Base-by-base conservation (phyloP, 2,797 vertebrate genomes). In the Danio aesculapii region DNA sequence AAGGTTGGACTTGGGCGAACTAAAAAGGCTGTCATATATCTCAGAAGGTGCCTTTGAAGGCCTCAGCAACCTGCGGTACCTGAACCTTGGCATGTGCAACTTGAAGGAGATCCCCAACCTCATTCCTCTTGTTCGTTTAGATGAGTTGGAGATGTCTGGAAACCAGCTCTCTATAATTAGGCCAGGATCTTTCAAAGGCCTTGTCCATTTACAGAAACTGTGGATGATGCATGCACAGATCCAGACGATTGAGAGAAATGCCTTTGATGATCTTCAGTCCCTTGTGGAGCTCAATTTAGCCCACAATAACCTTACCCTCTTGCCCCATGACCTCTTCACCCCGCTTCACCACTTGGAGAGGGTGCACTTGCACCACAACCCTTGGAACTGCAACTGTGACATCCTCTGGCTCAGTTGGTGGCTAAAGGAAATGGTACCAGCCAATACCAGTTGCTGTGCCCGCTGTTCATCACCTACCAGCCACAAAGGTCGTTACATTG, bases 151-250 rank as follows among this genome's bases (percentile, higher is more conserved):
- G 91, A 98, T 99, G 95, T 99, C 98, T 76, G 98, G 98, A 88
- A 99, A 99, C 88, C 98, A 99, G 88, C 91, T 99, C 74, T 94
- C 97, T 66, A 91, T 97, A 82, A 96, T 99, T 84, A 94, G 95
- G 67, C 98, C 98, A 2, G 98, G 98, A 68, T 99, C 98, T 63
- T 99, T 99, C 89, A 99, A 99, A 93, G 98, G 98, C 41, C 94
- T 99, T 87, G 95, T 98, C 90, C 97, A 99, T 90, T 95, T 99
- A 90, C 98, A 99, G 90, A 99, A 99, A 94, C 90, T 99, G 85
- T 99, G 98, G 98, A 99, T 99, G 96, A 99, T 99, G 94, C 98
- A 99, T 88, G 97, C 98, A 81, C 98, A 99, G 92, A 98, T 99
- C 88, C 98, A 99, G 92, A 97, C 95, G 88, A 99, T 99, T 90